These are phyloP conservation scores for Microhierax caerulescens DNA, from an alignment of 2,797 vertebrate species.

Conservation along the genomic window DNA sequence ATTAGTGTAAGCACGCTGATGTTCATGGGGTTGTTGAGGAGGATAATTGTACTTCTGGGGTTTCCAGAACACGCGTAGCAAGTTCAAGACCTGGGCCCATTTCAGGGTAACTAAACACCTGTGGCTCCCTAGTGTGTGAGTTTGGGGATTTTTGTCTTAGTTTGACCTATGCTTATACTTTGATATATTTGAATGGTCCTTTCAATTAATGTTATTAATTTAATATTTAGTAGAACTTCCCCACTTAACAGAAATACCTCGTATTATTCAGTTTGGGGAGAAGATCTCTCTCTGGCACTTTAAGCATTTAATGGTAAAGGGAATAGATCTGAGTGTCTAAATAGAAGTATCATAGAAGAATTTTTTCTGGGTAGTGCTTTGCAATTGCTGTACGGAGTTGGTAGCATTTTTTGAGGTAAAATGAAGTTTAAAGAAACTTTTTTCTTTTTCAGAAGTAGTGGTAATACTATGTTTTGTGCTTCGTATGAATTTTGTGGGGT, in stretches of 20 bases:
- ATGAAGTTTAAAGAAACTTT: background rate
- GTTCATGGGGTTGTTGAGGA: background rate
- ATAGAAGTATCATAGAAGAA: background rate
- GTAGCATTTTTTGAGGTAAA: background rate
- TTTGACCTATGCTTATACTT: background rate
- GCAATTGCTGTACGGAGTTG: background rate
- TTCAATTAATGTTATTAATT: background rate
- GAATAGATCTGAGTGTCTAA: background rate
- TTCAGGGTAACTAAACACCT: background rate
- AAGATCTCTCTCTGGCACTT: background rate
- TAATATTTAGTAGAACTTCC: background rate
- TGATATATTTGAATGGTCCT: background rate
- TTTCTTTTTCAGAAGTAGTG: background rate
- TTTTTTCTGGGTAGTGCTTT: background rate
- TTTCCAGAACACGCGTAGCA: background rate
- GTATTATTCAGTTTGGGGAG: background rate
- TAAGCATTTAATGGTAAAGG: background rate
- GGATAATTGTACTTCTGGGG: fast-evolving
- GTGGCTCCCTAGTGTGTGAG: background rate
- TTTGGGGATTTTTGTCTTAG: background rate
- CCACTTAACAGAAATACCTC: background rate
- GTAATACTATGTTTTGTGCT: background rate
- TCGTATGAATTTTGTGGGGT: background rate
- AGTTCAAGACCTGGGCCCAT: background rate
- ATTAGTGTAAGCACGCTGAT: fast-evolving